These are phyloP conservation scores for Malthinus seriepunctatus DNA, from an alignment of 2,888 invertebrate species.

Conservation along the genomic window DNA sequence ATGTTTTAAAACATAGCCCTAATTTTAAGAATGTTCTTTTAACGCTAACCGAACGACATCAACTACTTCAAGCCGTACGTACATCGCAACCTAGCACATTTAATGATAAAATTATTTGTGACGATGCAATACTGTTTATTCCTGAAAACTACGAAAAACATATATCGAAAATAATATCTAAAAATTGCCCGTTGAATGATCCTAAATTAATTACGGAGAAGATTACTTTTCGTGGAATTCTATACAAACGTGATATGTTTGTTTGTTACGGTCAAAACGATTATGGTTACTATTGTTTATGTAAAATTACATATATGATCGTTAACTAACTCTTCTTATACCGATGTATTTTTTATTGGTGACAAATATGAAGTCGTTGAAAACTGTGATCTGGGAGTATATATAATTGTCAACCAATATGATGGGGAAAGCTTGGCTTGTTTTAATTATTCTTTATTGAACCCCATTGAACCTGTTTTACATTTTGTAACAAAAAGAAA, in stretches of 20 bases:
- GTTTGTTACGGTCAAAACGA: conserved; percentile 6
- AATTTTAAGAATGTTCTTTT: not conserved
- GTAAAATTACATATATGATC: conserved; percentile 8
- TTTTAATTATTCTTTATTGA: not conserved
- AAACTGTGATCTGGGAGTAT: not conserved
- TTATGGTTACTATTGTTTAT: not conserved
- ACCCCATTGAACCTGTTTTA: not conserved
- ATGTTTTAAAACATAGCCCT: not conserved
- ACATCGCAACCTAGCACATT: not conserved
- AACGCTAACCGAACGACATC: conserved; percentile 15
- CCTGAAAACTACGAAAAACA: too few species aligned
- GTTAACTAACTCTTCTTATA: not conserved
- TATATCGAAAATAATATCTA: too few species aligned
- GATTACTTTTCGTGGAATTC: not conserved
- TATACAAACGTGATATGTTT: not conserved
- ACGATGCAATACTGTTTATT: not conserved
- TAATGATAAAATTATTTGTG: not conserved
- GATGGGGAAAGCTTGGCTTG: not conserved
- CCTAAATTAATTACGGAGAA: not conserved
- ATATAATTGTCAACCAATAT: too few species aligned
- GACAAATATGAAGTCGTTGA: not conserved
- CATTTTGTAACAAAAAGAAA: not conserved
- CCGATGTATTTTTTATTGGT: not conserved
- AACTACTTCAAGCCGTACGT: conserved; percentile 14
- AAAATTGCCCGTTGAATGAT: not conserved